Conservation (phyloP, 2,113 vertebrate genomes). For the Pardalotus punctatus region DNA sequence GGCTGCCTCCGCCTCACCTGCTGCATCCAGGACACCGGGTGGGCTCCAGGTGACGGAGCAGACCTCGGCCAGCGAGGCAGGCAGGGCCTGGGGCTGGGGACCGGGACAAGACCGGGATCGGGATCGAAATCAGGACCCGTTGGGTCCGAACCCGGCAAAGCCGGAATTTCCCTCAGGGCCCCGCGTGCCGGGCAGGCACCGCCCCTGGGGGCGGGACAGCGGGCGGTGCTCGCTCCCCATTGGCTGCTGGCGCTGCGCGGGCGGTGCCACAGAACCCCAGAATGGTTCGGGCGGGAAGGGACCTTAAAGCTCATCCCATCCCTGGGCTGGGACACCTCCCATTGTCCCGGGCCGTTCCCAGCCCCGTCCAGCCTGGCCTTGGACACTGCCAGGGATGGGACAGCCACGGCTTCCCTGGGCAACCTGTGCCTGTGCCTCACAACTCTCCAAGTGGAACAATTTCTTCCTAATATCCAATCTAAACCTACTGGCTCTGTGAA, state of each 20-base stretch:
- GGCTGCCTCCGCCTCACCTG: background rate
- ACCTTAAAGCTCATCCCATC: rapidly evolving
- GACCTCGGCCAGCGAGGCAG: background rate
- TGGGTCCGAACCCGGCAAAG: rapidly evolving
- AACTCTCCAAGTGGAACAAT: background rate
- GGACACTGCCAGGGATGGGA: rapidly evolving
- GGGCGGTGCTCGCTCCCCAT: background rate
- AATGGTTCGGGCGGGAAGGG: background rate
- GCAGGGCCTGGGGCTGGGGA: background rate
- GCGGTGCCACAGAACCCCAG: background rate
- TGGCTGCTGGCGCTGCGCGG: background rate
- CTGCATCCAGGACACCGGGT: background rate
- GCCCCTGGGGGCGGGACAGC: rapidly evolving
- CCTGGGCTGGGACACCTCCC: too few species aligned
- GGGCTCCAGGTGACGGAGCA: background rate
- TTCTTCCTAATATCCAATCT: background rate
- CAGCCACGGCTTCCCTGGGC: background rate
- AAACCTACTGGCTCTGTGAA: background rate
- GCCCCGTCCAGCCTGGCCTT: rapidly evolving
- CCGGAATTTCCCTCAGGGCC: rapidly evolving
- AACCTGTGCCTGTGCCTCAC: background rate
- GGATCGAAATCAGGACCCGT: rapidly evolving
- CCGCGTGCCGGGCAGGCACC: rapidly evolving
- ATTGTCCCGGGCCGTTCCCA: rapidly evolving
- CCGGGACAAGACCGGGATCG: background rate